Evolutionary conservation across 2,113 vertebrate genomes (phyloP), one percentile per base, ranked within the genome.

Genomic region (Cricetomys ansorgei): DNA sequence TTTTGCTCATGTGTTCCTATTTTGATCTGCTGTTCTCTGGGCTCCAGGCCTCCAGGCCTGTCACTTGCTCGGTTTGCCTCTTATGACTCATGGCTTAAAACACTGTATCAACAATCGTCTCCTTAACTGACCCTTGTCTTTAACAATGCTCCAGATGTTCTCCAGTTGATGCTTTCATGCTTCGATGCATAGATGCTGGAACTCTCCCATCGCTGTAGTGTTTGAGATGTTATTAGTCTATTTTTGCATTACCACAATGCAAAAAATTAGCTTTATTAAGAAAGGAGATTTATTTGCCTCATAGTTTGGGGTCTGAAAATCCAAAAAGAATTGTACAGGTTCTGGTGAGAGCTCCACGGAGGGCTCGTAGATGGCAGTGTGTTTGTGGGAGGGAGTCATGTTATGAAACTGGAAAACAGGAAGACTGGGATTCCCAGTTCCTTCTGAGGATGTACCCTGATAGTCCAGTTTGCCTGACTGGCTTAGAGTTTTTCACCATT

Each of bases 41-140:
- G 31, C 64, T 70, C n/a, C 55, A 31, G 43, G 29, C 23, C 55
- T 77, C 40, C 7, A 45, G 48, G 62, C 55, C 50, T 7, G 12
- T 83, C 45, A 8, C 84, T 91, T 83, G 73, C 73, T 62, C 31
- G 57, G 83, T 75, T 31, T 62, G 75, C 37, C 11, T 75, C 40
- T 97, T 25, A 70, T 43, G 34, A 59, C 45, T 40, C 59, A 43
- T 40, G 69, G 23, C 29, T 57, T 77, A 43, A n/a, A 96, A 65
- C 76, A 57, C 81, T 62, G 21, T 91, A 27, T 89, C 83, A 9
- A 45, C 62, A 50, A 13, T 13, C 4, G 0, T 57, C 31, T 50
- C 79, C 53, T 79, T 31, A 64, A 10, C 50, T 37, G 72, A 72
- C 88, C n/a, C 13, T 40, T 12, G 9, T 37, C 62, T 69, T 84